These are phyloP conservation scores for Drosophila arizonae DNA, from an alignment of 1,140 invertebrate species.

Conservation along the genomic window DNA sequence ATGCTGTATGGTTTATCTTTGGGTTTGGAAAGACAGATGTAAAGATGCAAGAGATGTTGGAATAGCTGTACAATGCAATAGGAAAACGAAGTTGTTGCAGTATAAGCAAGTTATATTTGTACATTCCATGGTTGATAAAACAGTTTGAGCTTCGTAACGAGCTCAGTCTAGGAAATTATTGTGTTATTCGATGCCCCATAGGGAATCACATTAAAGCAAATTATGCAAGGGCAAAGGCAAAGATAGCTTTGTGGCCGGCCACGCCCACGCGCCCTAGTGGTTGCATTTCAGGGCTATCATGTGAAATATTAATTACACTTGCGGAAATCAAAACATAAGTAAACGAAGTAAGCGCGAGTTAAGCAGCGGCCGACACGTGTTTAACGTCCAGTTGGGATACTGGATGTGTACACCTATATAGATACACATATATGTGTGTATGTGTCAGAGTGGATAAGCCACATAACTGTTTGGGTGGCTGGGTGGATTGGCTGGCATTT, in stretches of 20 bases:
- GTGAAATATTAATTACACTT: constrained; percentile 60
- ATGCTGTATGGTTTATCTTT: too few species aligned
- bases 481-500: background rate
- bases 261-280: background rate
- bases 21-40: too few species aligned
- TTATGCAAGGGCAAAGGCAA: background rate
- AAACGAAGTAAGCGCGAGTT: constrained; percentile 44
- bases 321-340: constrained; percentile 66
- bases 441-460: background rate
- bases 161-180: too few species aligned
- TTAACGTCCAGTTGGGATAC: background rate
- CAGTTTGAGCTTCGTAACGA: too few species aligned
- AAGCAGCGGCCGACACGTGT: constrained; percentile 37
- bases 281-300: background rate
- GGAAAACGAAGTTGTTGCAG: too few species aligned
- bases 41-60: too few species aligned
- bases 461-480: background rate
- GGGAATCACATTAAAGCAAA: background rate
- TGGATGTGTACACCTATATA: background rate
- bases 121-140: too few species aligned
- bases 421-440: background rate
- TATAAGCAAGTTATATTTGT: too few species aligned
- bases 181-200: too few species aligned
- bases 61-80: too few species aligned
- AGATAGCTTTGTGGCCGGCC: background rate